Conservation (phyloP, 2,888 invertebrate species). For the Diaperis boleti region DNA sequence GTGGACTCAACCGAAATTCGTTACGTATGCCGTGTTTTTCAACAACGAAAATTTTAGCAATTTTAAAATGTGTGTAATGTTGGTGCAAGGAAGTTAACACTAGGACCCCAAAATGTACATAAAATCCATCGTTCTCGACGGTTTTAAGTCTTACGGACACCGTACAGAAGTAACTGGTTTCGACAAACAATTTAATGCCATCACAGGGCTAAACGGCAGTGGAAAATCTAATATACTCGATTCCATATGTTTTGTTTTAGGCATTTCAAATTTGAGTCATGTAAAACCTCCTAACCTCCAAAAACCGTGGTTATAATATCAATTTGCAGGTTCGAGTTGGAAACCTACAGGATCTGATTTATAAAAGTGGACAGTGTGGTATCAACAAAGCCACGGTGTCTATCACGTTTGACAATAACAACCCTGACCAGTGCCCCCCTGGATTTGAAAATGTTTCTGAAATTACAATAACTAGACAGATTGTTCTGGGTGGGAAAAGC, state of each 20-base stretch:
- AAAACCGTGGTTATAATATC: no score
- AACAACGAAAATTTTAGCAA: no score
- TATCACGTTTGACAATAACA: slow-evolving; percentile 93
- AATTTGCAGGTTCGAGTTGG: slow-evolving; percentile 84
- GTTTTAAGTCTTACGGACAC: slow-evolving; percentile 98
- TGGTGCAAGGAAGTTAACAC: no score
- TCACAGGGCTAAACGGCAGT: slow-evolving; percentile 97
- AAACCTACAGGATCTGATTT: slow-evolving; percentile 95
- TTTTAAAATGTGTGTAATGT: no score
- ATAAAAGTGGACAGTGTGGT: slow-evolving; percentile 97
- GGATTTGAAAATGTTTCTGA: slow-evolving; percentile 93
- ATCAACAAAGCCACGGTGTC: slow-evolving; percentile 96
- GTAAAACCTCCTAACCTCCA: slow-evolving; percentile 70
- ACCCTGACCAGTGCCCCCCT: slow-evolving; percentile 84
- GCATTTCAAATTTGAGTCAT: slow-evolving; percentile 91
- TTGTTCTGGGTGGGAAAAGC: slow-evolving; percentile 88
- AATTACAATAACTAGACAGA: slow-evolving; percentile 92
- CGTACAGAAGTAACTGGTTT: slow-evolving; percentile 93
- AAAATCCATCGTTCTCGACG: slow-evolving; percentile 92
- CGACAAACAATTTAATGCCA: slow-evolving; percentile 96
- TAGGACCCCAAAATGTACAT: slow-evolving; percentile 80
- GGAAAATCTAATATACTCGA: slow-evolving; percentile 98
- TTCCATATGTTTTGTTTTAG: slow-evolving; percentile 97
- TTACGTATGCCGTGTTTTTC: no score
- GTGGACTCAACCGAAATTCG: no score